Evolutionary conservation across 2,797 vertebrate genomes (phyloP).

Genomic region (Pachyuromys duprasi): DNA sequence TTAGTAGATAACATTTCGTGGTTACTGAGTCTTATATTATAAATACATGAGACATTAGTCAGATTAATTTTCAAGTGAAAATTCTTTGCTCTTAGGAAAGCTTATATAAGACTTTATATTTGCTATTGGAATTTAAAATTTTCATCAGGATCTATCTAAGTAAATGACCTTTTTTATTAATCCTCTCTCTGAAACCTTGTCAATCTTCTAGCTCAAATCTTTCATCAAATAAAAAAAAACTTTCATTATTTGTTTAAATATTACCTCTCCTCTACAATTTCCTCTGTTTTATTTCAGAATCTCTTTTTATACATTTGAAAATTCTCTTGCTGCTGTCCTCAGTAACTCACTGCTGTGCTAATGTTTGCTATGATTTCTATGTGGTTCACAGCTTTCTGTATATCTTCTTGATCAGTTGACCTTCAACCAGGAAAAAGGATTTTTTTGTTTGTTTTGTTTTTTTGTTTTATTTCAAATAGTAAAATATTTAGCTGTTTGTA

Average conservation of each 20-base stretch:
- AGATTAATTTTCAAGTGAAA: slow-evolving; percentile 51
- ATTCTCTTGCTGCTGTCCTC: neutral
- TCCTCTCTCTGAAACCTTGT: slow-evolving; percentile 42
- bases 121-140: slow-evolving; percentile 62
- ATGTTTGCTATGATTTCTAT: neutral
- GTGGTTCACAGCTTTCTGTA: slow-evolving; percentile 8
- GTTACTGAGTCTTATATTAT: slow-evolving; percentile 54
- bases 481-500: neutral
- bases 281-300: slow-evolving; percentile 41
- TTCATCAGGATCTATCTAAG: slow-evolving; percentile 56
- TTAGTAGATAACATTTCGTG: slow-evolving; percentile 38
- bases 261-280: slow-evolving; percentile 33
- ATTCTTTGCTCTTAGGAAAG: slow-evolving; percentile 32
- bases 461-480: neutral
- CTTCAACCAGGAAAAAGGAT: neutral
- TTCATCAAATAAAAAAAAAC: slow-evolving; percentile 68
- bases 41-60: slow-evolving; percentile 26
- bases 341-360: slow-evolving; percentile 16
- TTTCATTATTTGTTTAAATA: slow-evolving; percentile 69
- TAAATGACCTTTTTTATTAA: slow-evolving; percentile 75
- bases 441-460: neutral
- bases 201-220: slow-evolving; percentile 44
- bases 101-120: slow-evolving; percentile 65
- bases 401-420: neutral
- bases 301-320: neutral